Conservation (phyloP, 2,113 vertebrate genomes). For the Charadrius vociferus region DNA sequence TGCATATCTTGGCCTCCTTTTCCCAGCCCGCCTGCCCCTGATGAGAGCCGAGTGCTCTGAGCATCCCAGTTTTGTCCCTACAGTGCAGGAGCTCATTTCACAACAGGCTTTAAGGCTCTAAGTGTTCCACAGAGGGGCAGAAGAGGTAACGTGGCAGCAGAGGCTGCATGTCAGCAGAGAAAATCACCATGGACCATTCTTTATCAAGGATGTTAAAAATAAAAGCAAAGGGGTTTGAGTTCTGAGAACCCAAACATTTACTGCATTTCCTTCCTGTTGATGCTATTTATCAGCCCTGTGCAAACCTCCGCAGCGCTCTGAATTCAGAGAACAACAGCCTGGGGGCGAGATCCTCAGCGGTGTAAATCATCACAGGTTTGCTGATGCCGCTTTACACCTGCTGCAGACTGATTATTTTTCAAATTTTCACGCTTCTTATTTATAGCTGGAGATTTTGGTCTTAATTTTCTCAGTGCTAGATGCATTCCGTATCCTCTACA, state of each 20-base stretch:
- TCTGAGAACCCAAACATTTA: background rate
- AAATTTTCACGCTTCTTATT: background rate
- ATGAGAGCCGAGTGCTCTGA: background rate
- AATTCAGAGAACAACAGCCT: background rate
- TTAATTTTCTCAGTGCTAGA: background rate
- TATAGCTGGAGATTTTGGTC: background rate
- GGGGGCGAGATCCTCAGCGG: accelerated
- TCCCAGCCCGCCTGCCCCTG: background rate
- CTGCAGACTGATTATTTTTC: background rate
- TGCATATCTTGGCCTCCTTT: background rate
- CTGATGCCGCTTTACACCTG: background rate
- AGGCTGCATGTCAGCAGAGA: background rate
- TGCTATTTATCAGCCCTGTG: background rate
- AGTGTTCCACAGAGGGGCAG: background rate
- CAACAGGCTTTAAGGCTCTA: background rate
- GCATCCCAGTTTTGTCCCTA: background rate
- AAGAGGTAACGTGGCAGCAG: background rate
- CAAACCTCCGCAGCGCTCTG: background rate
- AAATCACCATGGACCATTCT: background rate
- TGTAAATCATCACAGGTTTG: background rate
- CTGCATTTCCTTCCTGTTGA: background rate
- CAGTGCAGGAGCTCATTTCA: background rate
- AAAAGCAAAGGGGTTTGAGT: accelerated
- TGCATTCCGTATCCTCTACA: background rate
- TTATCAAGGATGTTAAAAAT: background rate